Conservation (phyloP, 2,797 vertebrate genomes). For the Capromys pilorides region DNA sequence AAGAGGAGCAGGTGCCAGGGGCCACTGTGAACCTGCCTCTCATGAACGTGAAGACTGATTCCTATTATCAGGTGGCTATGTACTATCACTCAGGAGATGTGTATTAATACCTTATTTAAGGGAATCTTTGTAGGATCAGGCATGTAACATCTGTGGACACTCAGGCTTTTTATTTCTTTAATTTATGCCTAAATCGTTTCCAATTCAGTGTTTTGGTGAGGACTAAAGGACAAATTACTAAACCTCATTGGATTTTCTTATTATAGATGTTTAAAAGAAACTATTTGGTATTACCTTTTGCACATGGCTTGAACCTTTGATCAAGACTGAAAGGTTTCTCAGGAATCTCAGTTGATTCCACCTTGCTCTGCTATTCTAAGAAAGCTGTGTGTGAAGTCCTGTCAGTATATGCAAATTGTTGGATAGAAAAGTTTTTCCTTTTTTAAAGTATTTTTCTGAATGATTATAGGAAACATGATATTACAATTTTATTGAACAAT, state of each 20-base stretch:
- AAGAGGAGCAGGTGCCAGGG: background rate
- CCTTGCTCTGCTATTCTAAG: background rate
- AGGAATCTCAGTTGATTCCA: background rate
- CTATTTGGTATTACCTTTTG: background rate
- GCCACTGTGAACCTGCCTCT: background rate
- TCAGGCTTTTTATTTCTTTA: background rate
- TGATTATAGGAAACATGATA: constrained; percentile 20
- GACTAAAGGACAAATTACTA: background rate
- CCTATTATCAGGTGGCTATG: background rate
- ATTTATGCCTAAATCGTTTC: background rate
- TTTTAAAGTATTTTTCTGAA: constrained; percentile 48
- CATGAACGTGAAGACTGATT: background rate
- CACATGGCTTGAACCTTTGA: background rate
- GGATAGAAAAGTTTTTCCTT: background rate
- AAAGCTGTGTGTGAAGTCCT: constrained; percentile 29
- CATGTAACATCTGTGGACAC: background rate
- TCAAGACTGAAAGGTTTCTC: constrained; percentile 19
- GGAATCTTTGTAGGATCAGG: background rate
- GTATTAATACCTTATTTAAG: constrained; percentile 28
- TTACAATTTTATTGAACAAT: constrained; percentile 64
- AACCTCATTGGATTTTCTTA: constrained; percentile 20
- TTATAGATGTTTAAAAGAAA: background rate
- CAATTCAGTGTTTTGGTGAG: constrained; percentile 28
- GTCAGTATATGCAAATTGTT: background rate
- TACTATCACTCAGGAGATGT: background rate